Evolutionary conservation across 2,888 invertebrate species (phyloP).

Genomic region (Ypsolopha scabrella): DNA sequence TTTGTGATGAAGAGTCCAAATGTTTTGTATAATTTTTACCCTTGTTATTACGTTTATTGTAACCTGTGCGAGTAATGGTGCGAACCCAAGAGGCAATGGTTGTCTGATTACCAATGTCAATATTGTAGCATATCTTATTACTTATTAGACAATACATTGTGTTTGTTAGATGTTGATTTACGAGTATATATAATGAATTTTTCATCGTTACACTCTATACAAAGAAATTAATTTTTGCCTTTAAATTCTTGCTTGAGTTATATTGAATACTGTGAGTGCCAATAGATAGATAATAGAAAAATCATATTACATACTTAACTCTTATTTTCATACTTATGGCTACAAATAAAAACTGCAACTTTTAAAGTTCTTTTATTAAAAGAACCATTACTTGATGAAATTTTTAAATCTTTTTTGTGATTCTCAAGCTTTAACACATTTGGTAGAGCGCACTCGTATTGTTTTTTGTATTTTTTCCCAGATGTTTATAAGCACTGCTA

Average conservation of each 20-base stretch:
- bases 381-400: too few species aligned
- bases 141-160: slow-evolving; percentile 29
- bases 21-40: slow-evolving; percentile 39
- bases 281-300: not conserved
- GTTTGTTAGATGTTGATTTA: not conserved
- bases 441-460: not conserved
- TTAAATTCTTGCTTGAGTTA: not conserved
- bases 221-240: not conserved
- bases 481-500: not conserved
- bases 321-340: too few species aligned
- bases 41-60: slow-evolving; percentile 28
- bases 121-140: slow-evolving; percentile 36
- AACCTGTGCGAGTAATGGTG: slow-evolving; percentile 9
- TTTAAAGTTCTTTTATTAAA: too few species aligned
- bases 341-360: too few species aligned
- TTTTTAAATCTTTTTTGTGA: too few species aligned
- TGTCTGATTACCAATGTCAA: slow-evolving; percentile 22
- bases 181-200: not conserved
- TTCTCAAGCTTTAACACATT: too few species aligned
- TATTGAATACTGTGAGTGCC: not conserved
- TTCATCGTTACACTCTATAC: not conserved
- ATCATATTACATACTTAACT: too few species aligned
- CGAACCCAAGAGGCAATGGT: not conserved
- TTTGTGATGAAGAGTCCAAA: slow-evolving; percentile 40
- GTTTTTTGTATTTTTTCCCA: not conserved